A percentile compares a stretch with the other conserved stretches of the same genome.
These are phyloP conservation scores for Pseudoatta argentina DNA, from an alignment of 1,140 invertebrate genomes.

Conservation along the genomic window DNA sequence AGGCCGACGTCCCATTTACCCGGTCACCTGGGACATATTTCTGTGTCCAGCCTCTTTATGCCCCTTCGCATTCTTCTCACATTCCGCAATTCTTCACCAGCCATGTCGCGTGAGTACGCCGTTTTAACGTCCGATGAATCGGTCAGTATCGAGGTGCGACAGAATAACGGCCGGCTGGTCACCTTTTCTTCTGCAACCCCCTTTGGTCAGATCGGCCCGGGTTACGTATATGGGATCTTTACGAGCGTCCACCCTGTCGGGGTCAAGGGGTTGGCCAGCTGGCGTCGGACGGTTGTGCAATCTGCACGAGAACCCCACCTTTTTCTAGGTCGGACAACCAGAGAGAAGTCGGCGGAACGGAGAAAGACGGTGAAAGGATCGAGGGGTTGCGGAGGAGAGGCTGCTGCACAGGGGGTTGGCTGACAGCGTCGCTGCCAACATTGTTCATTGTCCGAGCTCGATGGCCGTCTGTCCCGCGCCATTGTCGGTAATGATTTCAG, in stretches of 20 bases:
- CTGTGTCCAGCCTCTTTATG: conserved; percentile 52
- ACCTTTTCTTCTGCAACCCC: conserved; percentile 74
- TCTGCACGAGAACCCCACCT: conserved; percentile 73
- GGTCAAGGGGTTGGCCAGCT: conserved; percentile 81
- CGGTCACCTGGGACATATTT: conserved; percentile 50
- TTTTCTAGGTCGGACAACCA: conserved; percentile 50
- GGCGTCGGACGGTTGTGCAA: conserved; percentile 79
- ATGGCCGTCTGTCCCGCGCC: conserved; percentile 76
- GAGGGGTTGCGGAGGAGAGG: conserved; percentile 39
- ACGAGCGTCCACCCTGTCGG: conserved; percentile 74
- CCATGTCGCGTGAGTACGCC: conserved; percentile 16
- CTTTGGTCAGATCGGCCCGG: conserved; percentile 63
- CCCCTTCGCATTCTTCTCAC: conserved; percentile 2
- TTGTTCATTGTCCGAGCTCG: conserved; percentile 73
- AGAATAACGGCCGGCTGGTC: conserved; percentile 69
- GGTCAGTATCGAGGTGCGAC: conserved; percentile 57
- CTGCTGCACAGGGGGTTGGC: conserved; percentile 65
- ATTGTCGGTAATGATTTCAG: conserved; percentile 72
- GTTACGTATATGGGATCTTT: conserved; percentile 66
- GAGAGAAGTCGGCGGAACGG: conserved; percentile 23
- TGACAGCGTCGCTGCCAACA: conserved; percentile 66
- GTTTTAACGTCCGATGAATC: conserved; percentile 52
- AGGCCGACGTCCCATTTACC: conserved; percentile 26
- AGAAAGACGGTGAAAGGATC: conserved; percentile 20
- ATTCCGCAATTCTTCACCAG: conserved; percentile 26